Evolutionary conservation across 1,140 invertebrate genomes (phyloP).

Genomic region (Drosophila pectinifera): DNA sequence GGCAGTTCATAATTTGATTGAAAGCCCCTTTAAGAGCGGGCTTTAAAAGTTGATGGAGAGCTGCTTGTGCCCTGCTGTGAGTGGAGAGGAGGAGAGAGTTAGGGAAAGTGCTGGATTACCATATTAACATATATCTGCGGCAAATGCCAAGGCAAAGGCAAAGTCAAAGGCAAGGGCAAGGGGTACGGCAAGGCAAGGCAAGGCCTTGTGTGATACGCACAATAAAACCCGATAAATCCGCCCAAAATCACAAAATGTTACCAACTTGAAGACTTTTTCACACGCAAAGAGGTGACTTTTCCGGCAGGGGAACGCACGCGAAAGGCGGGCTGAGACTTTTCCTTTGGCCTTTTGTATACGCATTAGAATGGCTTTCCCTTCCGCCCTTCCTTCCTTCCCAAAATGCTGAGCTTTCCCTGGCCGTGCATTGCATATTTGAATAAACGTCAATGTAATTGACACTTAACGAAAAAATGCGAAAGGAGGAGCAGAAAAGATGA

Average conservation of each 20-base stretch:
- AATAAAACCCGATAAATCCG: slow-evolving; percentile 80
- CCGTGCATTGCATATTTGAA: slow-evolving; percentile 76
- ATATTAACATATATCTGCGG: slow-evolving; percentile 73
- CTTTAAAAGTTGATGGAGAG: slow-evolving; percentile 68
- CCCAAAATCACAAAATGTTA: slow-evolving; percentile 71
- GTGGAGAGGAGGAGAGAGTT: background rate
- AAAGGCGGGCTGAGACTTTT: slow-evolving; percentile 20
- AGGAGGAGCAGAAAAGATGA: slow-evolving; percentile 19
- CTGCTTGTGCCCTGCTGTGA: slow-evolving; percentile 9
- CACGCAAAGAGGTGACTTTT: slow-evolving; percentile 64
- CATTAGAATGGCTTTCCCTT: slow-evolving; percentile 40
- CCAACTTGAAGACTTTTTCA: slow-evolving; percentile 75
- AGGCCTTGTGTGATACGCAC: slow-evolving; percentile 65
- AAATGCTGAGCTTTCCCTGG: slow-evolving; percentile 59
- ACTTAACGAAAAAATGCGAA: slow-evolving; percentile 63
- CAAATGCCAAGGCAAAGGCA: slow-evolving; percentile 62
- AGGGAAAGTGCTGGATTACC: slow-evolving; percentile 51
- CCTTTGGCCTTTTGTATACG: slow-evolving; percentile 28
- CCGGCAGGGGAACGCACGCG: slow-evolving; percentile 23
- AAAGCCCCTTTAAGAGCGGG: slow-evolving; percentile 46
- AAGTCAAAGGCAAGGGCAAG: slow-evolving; percentile 53
- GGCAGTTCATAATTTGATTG: slow-evolving; percentile 57
- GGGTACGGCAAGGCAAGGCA: too few species aligned
- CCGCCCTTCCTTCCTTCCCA: background rate
- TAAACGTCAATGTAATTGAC: slow-evolving; percentile 84